These are phyloP conservation scores for Paralichthys olivaceus DNA, from an alignment of 2,113 vertebrate genomes.

Conservation along the genomic window DNA sequence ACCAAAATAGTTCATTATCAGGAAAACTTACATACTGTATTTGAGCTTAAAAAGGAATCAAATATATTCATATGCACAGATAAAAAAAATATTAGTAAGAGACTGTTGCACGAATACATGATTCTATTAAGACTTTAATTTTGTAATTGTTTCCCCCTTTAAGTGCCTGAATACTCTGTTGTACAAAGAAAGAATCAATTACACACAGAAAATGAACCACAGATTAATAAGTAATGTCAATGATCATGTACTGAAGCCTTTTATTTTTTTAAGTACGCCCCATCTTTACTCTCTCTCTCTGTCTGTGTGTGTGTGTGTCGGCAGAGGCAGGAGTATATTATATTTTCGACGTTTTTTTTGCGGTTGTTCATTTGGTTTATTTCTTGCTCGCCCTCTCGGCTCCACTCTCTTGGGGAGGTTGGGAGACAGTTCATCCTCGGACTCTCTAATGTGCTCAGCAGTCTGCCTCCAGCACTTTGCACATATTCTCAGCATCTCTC, in stretches of 20 bases:
- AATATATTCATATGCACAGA: no score
- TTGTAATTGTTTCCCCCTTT: no score
- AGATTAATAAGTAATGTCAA: neutral
- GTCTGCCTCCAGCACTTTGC: conserved; percentile 26
- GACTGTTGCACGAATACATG: no score
- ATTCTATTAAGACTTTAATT: no score
- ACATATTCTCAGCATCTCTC: conserved; percentile 18
- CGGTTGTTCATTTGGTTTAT: conserved; percentile 32
- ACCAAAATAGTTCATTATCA: neutral
- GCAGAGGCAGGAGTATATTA: neutral
- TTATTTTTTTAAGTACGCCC: neutral
- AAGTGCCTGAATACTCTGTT: no score
- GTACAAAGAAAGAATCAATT: neutral
- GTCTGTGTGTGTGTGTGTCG: neutral
- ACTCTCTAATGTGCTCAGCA: conserved; percentile 24
- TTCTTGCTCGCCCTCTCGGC: conserved; percentile 29
- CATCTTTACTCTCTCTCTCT: no score
- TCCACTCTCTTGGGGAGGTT: conserved; percentile 61
- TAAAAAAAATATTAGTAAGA: no score
- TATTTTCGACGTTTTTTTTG: conserved; percentile 40
- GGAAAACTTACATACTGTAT: neutral
- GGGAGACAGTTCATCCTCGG: conserved; percentile 60
- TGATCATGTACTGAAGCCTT: neutral
- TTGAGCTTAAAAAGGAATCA: neutral
- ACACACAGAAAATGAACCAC: neutral